These are phyloP conservation scores for Pachypeltis micranthus DNA, from an alignment of 1,140 invertebrate genomes.

Conservation along the genomic window DNA sequence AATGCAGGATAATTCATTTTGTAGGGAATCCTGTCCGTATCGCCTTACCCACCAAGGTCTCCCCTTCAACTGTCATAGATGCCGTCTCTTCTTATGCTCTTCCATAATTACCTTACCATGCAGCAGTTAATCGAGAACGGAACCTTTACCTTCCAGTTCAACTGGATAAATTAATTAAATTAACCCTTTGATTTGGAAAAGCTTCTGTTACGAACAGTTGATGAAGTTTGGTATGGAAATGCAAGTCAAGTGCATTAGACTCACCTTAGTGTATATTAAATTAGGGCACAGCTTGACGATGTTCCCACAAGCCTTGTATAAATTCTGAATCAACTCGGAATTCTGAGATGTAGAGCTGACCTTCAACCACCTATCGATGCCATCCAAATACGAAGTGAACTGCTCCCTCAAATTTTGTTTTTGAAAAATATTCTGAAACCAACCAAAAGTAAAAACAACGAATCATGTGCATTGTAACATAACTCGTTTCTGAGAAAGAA, in stretches of 20 bases:
- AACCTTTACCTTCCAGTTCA: no score
- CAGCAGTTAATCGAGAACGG: no score
- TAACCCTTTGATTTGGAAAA: no score
- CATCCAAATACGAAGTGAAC: constrained; percentile 14
- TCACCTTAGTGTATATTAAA: constrained; percentile 19
- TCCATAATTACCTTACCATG: no score
- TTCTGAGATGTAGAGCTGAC: not conserved
- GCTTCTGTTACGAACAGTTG: no score
- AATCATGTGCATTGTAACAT: not conserved
- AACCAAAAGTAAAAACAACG: not conserved
- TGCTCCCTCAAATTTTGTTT: constrained; percentile 13
- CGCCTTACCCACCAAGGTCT: no score
- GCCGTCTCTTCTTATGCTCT: no score
- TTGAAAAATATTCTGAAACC: constrained; percentile 16
- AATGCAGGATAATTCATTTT: not conserved
- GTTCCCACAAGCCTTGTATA: constrained; percentile 11
- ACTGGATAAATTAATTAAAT: no score
- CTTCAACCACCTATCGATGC: constrained; percentile 19
- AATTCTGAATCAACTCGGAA: not conserved
- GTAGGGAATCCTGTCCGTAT: not conserved
- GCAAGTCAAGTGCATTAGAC: no score
- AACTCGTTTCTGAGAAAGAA: not conserved
- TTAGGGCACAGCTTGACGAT: constrained; percentile 12
- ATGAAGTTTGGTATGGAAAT: no score
- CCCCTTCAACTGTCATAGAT: no score